Evolutionary conservation across 2,113 vertebrate species (phyloP).

Genomic region (Platysteira castanea): DNA sequence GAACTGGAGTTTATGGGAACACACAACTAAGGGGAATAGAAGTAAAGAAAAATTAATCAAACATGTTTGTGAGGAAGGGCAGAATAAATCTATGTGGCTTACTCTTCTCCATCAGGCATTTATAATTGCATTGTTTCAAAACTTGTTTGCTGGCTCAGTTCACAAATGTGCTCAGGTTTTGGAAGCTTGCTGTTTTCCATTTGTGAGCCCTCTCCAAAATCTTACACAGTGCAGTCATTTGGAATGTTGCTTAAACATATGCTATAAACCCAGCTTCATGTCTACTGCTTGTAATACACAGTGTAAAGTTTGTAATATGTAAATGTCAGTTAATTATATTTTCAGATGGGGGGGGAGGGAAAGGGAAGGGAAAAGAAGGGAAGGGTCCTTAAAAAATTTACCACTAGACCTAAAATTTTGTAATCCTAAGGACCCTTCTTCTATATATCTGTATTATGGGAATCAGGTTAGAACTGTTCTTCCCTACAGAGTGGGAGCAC

Average conservation of each 20-base stretch:
- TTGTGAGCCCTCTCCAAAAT: not conserved
- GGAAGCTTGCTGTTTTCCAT: not conserved
- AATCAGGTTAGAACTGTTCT: not conserved
- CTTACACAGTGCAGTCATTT: not conserved
- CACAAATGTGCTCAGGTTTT: not conserved
- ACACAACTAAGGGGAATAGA: not conserved
- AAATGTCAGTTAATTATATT: not conserved
- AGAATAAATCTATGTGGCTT: not conserved
- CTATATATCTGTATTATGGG: not conserved
- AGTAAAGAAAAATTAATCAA: conserved; percentile 29
- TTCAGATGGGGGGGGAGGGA: not conserved
- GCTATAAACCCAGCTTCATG: not conserved
- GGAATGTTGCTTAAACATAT: not conserved
- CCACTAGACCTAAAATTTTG: not conserved
- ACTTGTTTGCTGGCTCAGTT: not conserved
- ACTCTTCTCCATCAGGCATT: not conserved
- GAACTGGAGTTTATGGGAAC: not conserved
- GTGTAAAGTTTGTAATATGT: not conserved
- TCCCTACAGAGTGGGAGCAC: not conserved
- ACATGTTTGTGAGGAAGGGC: not conserved
- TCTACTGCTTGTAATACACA: not conserved
- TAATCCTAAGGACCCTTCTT: not conserved
- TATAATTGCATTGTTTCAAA: not conserved
- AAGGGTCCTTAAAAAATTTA: not conserved
- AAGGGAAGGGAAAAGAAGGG: too few species aligned